phyloP scores from a whole-genome alignment of 1,140 invertebrate genomes.

The Drosophila bocqueti region DNA sequence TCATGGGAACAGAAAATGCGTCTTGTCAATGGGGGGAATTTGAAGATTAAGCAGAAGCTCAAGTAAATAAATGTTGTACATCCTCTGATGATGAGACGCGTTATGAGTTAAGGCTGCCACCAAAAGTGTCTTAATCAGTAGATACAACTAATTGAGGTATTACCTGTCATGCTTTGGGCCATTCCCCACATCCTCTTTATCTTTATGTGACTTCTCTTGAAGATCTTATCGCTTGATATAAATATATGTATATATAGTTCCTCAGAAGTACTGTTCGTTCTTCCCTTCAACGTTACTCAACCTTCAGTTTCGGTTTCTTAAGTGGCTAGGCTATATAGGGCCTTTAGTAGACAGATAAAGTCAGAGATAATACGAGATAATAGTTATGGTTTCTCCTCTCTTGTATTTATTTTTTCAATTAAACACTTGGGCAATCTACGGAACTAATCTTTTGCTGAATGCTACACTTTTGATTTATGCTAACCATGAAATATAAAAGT shows the following conservation, averaged over 20 bases:
- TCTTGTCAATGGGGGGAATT: background rate
- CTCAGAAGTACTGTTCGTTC: background rate
- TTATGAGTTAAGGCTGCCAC: background rate
- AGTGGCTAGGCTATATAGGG: constrained; percentile 6
- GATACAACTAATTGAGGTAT: background rate
- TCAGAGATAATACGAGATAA: constrained; percentile 27
- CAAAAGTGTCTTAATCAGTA: constrained; percentile 3
- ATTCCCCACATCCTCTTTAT: constrained; percentile 12
- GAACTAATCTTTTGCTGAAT: constrained; percentile 1
- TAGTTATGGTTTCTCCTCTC: constrained; percentile 11
- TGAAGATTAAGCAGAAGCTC: background rate
- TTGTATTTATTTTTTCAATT: constrained; percentile 19
- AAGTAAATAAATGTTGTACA: background rate
- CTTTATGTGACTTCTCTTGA: constrained; percentile 27
- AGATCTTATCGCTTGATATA: constrained; percentile 20
- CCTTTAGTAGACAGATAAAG: constrained; percentile 16
- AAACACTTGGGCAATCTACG: constrained; percentile 9
- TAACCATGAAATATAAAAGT: constrained; percentile 28
- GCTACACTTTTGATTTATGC: constrained; percentile 43
- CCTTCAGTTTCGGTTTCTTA: constrained; percentile 7
- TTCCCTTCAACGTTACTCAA: constrained; percentile 26
- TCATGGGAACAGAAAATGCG: background rate
- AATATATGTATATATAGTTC: background rate
- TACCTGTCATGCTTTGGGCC: background rate
- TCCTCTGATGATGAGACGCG: background rate